Evolutionary conservation across 2,888 invertebrate species (phyloP).

Genomic region (Cantharis rufa): DNA sequence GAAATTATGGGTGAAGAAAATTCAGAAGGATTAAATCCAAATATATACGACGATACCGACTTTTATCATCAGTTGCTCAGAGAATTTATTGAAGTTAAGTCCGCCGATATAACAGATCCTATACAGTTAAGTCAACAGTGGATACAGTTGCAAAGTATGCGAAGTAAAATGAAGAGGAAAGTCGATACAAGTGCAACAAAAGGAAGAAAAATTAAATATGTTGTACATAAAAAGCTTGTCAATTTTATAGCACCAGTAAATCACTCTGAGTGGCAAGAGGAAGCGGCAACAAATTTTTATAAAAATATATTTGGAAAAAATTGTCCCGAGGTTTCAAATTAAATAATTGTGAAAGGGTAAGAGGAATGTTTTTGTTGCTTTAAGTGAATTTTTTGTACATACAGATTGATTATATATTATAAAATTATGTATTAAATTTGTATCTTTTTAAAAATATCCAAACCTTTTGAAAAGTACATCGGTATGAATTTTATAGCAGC

Average conservation of each 20-base stretch:
- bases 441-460: no score
- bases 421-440: background rate
- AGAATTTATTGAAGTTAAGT: conserved; percentile 91
- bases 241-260: conserved; percentile 88
- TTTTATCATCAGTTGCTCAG: conserved; percentile 93
- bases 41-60: conserved; percentile 96
- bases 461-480: no score
- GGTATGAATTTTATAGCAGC: no score
- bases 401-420: background rate
- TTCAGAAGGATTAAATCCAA: conserved; percentile 58
- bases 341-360: background rate
- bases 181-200: conserved; percentile 94
- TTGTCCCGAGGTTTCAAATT: background rate
- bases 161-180: conserved; percentile 90
- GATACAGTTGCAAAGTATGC: conserved; percentile 87
- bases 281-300: conserved; percentile 79
- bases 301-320: conserved; percentile 77
- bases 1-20: conserved; percentile 63
- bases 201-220: conserved; percentile 87
- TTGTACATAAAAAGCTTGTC: conserved; percentile 81
- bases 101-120: conserved; percentile 81
- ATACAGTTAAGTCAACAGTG: conserved; percentile 86
- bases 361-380: background rate
- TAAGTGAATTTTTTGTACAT: background rate
- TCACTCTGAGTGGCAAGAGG: conserved; percentile 72